These are phyloP conservation scores for Melieria omissa DNA, from an alignment of 2,888 invertebrate genomes.

Conservation along the genomic window DNA sequence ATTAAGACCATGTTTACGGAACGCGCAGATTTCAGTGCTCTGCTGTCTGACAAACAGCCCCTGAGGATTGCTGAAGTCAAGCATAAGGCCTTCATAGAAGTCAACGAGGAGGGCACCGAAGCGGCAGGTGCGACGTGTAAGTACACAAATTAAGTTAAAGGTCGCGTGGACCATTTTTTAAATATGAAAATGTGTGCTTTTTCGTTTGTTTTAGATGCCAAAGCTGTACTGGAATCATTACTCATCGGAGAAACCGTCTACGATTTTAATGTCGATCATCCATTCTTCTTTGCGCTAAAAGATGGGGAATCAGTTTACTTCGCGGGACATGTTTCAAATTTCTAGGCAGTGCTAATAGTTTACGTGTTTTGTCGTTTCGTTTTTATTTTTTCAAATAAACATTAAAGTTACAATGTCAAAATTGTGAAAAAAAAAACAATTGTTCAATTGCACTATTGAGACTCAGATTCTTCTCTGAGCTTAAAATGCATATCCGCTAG, in stretches of 20 bases:
- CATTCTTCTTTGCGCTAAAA: constrained; percentile 59
- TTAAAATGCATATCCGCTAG: too few species aligned
- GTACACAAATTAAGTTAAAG: constrained; percentile 13
- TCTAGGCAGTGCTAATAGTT: constrained; percentile 22
- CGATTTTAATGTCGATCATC: constrained; percentile 58
- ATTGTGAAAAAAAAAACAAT: too few species aligned
- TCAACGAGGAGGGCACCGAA: constrained; percentile 89
- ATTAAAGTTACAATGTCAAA: too few species aligned
- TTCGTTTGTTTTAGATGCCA: constrained; percentile 47
- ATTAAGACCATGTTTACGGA: constrained; percentile 73
- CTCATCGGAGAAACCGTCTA: constrained; percentile 49
- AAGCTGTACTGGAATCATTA: constrained; percentile 55
- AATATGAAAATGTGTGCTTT: neutral
- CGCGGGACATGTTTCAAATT: constrained; percentile 51
- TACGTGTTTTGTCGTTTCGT: too few species aligned
- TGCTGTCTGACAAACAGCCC: constrained; percentile 69
- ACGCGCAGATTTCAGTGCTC: constrained; percentile 72
- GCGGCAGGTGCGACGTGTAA: constrained; percentile 82
- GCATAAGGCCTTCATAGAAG: constrained; percentile 88
- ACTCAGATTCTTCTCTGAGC: too few species aligned
- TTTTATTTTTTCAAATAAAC: too few species aligned
- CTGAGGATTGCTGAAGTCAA: constrained; percentile 77
- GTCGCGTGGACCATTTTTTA: neutral
- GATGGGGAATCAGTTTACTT: constrained; percentile 53
- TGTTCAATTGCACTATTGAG: too few species aligned